Conservation (phyloP, 2,797 vertebrate genomes). For the Gallinago solitaria region DNA sequence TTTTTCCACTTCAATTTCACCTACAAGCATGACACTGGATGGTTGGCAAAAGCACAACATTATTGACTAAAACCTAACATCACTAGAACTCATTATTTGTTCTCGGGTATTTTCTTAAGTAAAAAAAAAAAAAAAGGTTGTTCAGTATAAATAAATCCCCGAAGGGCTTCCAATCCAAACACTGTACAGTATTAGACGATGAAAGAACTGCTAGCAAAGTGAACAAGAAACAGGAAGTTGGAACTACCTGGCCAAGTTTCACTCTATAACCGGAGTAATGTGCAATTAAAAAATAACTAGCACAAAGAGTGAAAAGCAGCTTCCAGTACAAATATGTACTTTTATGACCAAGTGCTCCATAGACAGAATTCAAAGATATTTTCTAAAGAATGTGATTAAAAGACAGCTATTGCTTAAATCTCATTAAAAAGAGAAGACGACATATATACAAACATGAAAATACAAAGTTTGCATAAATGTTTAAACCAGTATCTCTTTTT, state of each 20-base stretch:
- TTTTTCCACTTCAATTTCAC: slow-evolving; percentile 36
- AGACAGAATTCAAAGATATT: neutral
- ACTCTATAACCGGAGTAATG: neutral
- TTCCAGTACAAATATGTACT: slow-evolving; percentile 8
- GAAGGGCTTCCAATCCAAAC: slow-evolving; percentile 13
- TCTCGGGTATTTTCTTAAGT: neutral
- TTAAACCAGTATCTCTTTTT: neutral
- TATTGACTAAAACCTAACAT: neutral
- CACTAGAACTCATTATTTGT: neutral
- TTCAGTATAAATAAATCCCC: slow-evolving; percentile 10
- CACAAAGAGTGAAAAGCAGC: neutral
- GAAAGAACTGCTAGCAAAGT: slow-evolving; percentile 27
- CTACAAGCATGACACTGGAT: neutral
- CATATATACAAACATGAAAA: neutral
- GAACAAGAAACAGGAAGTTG: slow-evolving; percentile 28
- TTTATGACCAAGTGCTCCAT: neutral
- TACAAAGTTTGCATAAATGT: neutral
- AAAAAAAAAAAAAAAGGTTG: neutral
- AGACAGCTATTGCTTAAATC: neutral
- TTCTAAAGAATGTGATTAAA: neutral
- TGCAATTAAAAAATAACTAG: slow-evolving; percentile 26
- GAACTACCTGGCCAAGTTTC: slow-evolving; percentile 26
- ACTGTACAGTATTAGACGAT: neutral
- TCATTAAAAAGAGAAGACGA: neutral
- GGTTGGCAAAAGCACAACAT: neutral